Evolutionary conservation across 2,888 invertebrate genomes (phyloP).

Genomic region (Hermaeophaga mercurialis): DNA sequence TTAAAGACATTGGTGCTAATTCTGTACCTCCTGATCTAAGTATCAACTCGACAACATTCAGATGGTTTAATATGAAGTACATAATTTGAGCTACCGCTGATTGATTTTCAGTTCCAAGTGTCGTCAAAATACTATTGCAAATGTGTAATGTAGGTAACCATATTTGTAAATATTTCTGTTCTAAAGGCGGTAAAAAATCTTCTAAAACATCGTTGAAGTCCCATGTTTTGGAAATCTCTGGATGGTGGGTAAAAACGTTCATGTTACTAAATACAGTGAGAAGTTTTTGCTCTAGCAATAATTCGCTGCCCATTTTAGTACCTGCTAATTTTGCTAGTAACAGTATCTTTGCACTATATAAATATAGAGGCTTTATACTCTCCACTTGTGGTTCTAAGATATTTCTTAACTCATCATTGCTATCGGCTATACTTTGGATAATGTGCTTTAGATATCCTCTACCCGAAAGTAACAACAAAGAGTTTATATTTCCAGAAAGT

Average conservation of each 20-base stretch:
- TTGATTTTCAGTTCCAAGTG: constrained; percentile 82
- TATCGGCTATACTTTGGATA: constrained; percentile 78
- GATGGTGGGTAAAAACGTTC: constrained; percentile 74
- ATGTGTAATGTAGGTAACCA: constrained; percentile 80
- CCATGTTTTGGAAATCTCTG: constrained; percentile 62
- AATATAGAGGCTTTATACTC: constrained; percentile 76
- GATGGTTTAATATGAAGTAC: constrained; percentile 79
- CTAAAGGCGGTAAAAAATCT: constrained; percentile 66
- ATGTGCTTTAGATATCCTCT: constrained; percentile 81
- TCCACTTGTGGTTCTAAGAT: constrained; percentile 66
- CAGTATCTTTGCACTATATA: constrained; percentile 88
- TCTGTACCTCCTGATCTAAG: constrained; percentile 72
- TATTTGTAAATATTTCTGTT: constrained; percentile 79
- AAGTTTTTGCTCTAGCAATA: constrained; percentile 65
- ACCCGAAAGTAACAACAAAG: constrained; percentile 66
- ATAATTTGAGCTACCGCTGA: constrained; percentile 81
- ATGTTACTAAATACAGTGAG: constrained; percentile 69
- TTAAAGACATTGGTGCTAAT: constrained; percentile 68
- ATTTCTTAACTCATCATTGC: constrained; percentile 70
- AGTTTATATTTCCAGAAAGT: constrained; percentile 71
- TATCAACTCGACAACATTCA: constrained; percentile 80
- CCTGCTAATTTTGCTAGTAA: constrained; percentile 72
- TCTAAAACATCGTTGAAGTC: constrained; percentile 47
- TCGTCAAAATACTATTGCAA: constrained; percentile 80
- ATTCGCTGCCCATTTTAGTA: constrained; percentile 68